Evolutionary conservation across 2,888 invertebrate species (phyloP).

Genomic region (Amiota communis): DNA sequence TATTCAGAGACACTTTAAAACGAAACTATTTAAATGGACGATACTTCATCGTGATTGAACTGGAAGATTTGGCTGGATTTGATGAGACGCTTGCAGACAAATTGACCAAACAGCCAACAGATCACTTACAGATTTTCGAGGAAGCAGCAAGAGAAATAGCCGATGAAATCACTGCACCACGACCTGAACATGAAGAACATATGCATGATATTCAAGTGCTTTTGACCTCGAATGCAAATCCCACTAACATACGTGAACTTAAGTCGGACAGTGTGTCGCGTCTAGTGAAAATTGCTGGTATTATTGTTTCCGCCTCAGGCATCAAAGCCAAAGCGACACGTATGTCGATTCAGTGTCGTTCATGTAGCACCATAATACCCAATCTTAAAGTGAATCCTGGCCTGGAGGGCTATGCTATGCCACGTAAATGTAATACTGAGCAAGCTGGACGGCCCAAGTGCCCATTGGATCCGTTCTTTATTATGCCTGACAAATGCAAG

Average conservation of each 20-base stretch:
- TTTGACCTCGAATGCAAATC: slow-evolving; percentile 87
- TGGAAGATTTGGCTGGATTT: slow-evolving; percentile 95
- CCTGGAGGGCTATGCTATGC: slow-evolving; percentile 95
- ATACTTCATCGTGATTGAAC: slow-evolving; percentile 91
- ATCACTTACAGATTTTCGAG: slow-evolving; percentile 94
- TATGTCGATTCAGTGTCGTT: slow-evolving; percentile 95
- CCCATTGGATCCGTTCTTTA: slow-evolving; percentile 97
- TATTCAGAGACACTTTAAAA: slow-evolving; percentile 89
- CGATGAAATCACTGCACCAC: slow-evolving; percentile 95
- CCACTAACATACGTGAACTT: slow-evolving; percentile 86
- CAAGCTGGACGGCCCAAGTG: slow-evolving; percentile 94
- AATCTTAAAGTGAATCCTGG: slow-evolving; percentile 95
- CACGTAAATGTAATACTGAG: slow-evolving; percentile 95
- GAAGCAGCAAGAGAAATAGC: slow-evolving; percentile 97
- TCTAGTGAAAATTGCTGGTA: slow-evolving; percentile 95
- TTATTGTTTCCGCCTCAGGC: slow-evolving; percentile 93
- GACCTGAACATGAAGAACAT: slow-evolving; percentile 91
- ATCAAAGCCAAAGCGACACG: slow-evolving; percentile 96
- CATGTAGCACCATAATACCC: slow-evolving; percentile 90
- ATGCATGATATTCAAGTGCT: slow-evolving; percentile 95
- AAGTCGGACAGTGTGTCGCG: slow-evolving; percentile 95
- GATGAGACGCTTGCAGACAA: slow-evolving; percentile 95
- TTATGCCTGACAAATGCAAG: slow-evolving; percentile 96
- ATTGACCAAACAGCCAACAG: slow-evolving; percentile 91
- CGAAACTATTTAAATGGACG: slow-evolving; percentile 92